phyloP scores from a whole-genome alignment of 2,888 invertebrate species.

The Eupeodes latifasciatus region DNA sequence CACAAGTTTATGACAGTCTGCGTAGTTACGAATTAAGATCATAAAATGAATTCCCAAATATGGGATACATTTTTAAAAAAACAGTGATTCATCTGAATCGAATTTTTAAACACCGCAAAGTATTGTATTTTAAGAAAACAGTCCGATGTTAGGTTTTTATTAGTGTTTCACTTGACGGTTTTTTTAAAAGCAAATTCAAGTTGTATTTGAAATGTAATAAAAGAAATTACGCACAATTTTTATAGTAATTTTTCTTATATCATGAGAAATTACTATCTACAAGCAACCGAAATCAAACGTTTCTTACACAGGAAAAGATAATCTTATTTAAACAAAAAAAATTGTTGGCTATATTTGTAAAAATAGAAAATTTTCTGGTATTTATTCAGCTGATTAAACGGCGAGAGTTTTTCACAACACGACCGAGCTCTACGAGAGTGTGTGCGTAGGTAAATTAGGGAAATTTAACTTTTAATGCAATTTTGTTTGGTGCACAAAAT shows the following conservation, averaged over 20 bases:
- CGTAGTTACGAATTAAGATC: neutral
- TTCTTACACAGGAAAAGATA: slow-evolving; percentile 67
- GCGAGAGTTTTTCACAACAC: slow-evolving; percentile 31
- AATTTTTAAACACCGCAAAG: neutral
- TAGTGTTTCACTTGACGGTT: neutral
- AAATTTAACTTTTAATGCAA: slow-evolving; percentile 40
- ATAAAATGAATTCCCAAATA: neutral
- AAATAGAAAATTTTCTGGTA: slow-evolving; percentile 69
- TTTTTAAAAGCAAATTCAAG: neutral
- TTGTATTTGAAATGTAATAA: neutral
- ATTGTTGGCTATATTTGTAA: slow-evolving; percentile 70
- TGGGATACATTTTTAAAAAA: neutral
- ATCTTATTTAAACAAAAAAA: slow-evolving; percentile 40
- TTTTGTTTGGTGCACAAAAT: neutral
- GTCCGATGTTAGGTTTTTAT: neutral
- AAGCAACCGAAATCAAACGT: slow-evolving; percentile 59
- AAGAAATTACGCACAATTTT: slow-evolving; percentile 6
- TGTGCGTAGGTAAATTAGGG: slow-evolving; percentile 46
- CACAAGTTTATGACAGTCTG: neutral
- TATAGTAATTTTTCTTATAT: slow-evolving; percentile 28
- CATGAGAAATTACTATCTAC: slow-evolving; percentile 59
- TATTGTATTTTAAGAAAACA: neutral
- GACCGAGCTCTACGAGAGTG: slow-evolving; percentile 17
- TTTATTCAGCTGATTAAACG: slow-evolving; percentile 60
- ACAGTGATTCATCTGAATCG: neutral